Conservation (phyloP, 2,797 vertebrate genomes). For the Chanos chanos region DNA sequence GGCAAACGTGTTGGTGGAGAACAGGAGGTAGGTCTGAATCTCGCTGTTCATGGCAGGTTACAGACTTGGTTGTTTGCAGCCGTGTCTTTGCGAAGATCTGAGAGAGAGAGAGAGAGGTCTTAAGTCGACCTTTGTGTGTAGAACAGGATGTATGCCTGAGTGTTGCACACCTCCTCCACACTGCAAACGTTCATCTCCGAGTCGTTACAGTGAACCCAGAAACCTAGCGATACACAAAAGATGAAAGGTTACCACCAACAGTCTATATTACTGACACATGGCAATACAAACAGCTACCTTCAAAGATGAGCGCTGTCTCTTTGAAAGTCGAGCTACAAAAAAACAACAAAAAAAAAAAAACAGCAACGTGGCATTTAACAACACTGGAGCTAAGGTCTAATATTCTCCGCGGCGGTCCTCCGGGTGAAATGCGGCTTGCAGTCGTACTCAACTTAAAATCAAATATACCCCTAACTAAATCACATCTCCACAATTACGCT, state of each 20-base stretch:
- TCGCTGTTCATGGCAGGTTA: slow-evolving; percentile 9
- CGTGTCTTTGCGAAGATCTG: background rate
- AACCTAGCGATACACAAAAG: slow-evolving; percentile 72
- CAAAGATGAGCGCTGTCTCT: too few species aligned
- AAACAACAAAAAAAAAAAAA: too few species aligned
- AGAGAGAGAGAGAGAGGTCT: background rate
- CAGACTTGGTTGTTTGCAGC: background rate
- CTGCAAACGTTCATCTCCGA: slow-evolving; percentile 99
- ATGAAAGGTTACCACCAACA: too few species aligned
- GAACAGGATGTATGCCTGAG: slow-evolving; percentile 99
- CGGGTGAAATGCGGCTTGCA: too few species aligned
- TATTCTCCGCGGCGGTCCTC: too few species aligned
- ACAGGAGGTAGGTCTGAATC: slow-evolving; percentile 8
- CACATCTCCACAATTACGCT: slow-evolving; percentile 27
- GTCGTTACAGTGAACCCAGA: slow-evolving; percentile 99
- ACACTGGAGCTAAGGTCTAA: too few species aligned
- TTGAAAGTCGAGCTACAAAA: too few species aligned
- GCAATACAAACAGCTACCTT: background rate
- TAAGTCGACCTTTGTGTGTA: slow-evolving; percentile 95
- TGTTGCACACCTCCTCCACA: slow-evolving; percentile 98
- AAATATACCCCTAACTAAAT: too few species aligned
- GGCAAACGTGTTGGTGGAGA: slow-evolving; percentile 14
- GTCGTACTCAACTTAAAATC: too few species aligned
- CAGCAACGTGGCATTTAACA: too few species aligned
- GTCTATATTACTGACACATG: too few species aligned